Conservation (phyloP, 30 jellyfish, hydroid and myxozoan genomes). For the Pelagia noctiluca region DNA sequence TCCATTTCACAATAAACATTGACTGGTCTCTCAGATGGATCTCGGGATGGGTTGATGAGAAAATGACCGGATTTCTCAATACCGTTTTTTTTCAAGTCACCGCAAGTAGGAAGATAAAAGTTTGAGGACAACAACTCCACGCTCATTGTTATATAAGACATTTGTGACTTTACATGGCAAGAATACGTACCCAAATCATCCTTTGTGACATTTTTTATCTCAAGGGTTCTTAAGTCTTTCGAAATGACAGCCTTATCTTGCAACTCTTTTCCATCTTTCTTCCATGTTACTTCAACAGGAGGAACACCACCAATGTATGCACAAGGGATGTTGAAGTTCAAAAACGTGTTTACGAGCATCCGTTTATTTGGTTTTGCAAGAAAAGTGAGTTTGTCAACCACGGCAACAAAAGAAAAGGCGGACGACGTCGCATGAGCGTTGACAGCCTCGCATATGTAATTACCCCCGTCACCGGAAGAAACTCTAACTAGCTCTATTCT, state of each 20-base stretch:
- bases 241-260: background rate
- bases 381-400: constrained; percentile 6
- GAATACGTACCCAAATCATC: constrained; percentile 20
- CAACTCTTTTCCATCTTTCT: constrained; percentile 1
- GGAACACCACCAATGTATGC: constrained; percentile 16
- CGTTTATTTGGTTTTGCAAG: background rate
- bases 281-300: constrained; percentile 9
- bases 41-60: constrained; percentile 7
- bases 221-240: background rate
- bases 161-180: background rate
- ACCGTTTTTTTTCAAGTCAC: background rate
- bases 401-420: background rate
- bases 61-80: constrained; percentile 1
- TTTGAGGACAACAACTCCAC: background rate
- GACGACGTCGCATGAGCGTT: constrained; percentile 4
- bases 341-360: background rate
- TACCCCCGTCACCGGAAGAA: background rate
- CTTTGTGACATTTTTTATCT: background rate
- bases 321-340: background rate
- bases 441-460: constrained; percentile 1
- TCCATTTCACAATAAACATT: constrained; percentile 33
- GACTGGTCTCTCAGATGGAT: background rate
- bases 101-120: background rate
- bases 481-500: background rate
- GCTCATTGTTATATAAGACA: background rate